A percentile compares a stretch with the other conserved stretches of the same genome.
Evolutionary conservation across 2,888 invertebrate species (phyloP).

Genomic region (Macrosoma leucophasiata): DNA sequence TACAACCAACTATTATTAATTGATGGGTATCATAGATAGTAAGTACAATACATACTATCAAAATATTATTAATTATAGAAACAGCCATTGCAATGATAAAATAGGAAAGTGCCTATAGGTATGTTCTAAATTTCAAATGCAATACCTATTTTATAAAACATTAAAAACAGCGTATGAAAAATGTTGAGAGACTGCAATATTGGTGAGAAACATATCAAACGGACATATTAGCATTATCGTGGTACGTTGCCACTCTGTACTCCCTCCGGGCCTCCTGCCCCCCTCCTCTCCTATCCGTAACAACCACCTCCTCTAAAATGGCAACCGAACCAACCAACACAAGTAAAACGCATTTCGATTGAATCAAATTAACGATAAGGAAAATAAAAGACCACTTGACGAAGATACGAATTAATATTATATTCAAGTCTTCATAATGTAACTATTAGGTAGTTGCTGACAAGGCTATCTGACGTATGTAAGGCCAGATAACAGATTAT

Average conservation of each 20-base stretch:
- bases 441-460: no score
- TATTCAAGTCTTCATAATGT: conserved; percentile 36
- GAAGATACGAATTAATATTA: conserved; percentile 32
- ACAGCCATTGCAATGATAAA: no score
- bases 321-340: conserved; percentile 39
- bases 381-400: conserved; percentile 50
- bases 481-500: conserved; percentile 35
- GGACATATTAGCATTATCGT: conserved; percentile 51
- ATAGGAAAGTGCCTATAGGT: no score
- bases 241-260: conserved; percentile 54
- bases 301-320: conserved; percentile 43
- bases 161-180: not conserved
- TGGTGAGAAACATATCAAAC: conserved; percentile 39
- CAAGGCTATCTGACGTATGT: conserved; percentile 42
- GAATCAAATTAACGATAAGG: conserved; percentile 46
- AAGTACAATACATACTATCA: no score
- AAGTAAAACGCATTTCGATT: conserved; percentile 42
- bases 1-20: no score
- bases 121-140: no score
- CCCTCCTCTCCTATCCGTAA: conserved; percentile 49
- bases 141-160: no score
- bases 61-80: no score
- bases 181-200: conserved; percentile 24
- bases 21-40: no score
- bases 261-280: conserved; percentile 61